Conservation (phyloP, 2,888 invertebrate genomes). For the Margaritifera margaritifera region DNA sequence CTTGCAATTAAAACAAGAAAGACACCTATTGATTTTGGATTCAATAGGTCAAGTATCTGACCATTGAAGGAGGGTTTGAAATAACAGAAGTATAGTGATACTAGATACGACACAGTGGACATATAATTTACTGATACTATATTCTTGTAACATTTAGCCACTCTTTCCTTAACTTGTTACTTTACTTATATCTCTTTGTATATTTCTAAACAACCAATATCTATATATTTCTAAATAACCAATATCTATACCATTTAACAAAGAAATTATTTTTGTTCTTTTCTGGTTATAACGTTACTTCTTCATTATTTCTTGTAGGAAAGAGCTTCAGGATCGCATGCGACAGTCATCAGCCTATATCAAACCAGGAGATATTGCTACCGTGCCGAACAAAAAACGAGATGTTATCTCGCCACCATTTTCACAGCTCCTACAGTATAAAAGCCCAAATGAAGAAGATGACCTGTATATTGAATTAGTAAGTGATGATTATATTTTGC, state of each 20-base stretch:
- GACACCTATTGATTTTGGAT: no score
- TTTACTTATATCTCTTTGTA: not conserved
- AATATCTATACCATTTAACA: not conserved
- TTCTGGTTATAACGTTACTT: not conserved
- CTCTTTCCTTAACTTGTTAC: not conserved
- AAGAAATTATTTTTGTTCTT: conserved; percentile 1
- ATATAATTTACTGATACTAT: no score
- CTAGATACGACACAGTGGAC: no score
- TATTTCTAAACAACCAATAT: not conserved
- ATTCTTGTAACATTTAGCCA: no score
- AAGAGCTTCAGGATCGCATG: conserved; percentile 35
- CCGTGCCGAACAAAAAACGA: conserved; percentile 14
- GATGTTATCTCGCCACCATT: conserved; percentile 16
- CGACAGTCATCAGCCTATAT: conserved; percentile 40
- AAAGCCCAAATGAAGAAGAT: conserved; percentile 31
- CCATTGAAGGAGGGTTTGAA: no score
- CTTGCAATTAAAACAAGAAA: no score
- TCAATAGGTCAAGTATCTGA: no score
- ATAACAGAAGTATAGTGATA: no score
- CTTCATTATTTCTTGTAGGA: conserved; percentile 16
- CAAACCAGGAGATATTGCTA: conserved; percentile 28
- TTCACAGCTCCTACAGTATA: conserved; percentile 22
- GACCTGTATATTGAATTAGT: conserved; percentile 21
- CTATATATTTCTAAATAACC: not conserved
- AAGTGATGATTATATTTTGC: not conserved